Evolutionary conservation across 2,113 vertebrate genomes (phyloP), one percentile per base, ranked within the genome.

Genomic region (Sigmodon hispidus): DNA sequence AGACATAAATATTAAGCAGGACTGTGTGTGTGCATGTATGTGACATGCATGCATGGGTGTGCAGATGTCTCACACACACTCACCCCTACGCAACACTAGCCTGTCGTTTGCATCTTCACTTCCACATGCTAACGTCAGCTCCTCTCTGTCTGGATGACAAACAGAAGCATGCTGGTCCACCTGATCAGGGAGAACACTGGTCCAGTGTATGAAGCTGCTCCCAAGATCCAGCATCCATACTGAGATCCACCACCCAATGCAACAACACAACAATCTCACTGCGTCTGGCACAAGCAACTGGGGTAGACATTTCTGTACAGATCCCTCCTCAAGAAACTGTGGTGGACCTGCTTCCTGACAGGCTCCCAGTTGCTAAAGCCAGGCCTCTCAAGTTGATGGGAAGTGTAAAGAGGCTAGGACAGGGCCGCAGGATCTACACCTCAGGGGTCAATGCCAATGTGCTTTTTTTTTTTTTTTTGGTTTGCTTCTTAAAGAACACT

Each of bases 291-390:
- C 34, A 57, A 85, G 61, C 67, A 45, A 0, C 73, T 31, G 40
- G 22, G 29, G 55, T 85, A 21, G 12, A 61, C 40, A n/a, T 0
- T 0, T 48, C 29, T 6, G n/a, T 7, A 1, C 34, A 5, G 21
- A 65, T 29, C 9, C 55, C 76, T 17, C 29, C 76, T 8, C 0
- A 2, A 31, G 16, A 63, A 31, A 4, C 22, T 22, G 85, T 36
- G 48, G 29, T 12, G 12, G 16, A 22, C 75, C 50, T 36, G 16
- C 45, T 24, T 59, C 87, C 84, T 40, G n/a, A 76, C 61, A 22
- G 26, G 63, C 12, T 80, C 55, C 77, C 48, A 55, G 61, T 13
- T 87, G 31, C 91, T 85, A 45, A 50, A 17, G 50, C 5, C 0
- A 4, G 80, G 91, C 24, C 70, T 45, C 75, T 29, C 63, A 45